Conservation (phyloP, 1,140 invertebrate genomes). For the Rhysida immarginata region DNA sequence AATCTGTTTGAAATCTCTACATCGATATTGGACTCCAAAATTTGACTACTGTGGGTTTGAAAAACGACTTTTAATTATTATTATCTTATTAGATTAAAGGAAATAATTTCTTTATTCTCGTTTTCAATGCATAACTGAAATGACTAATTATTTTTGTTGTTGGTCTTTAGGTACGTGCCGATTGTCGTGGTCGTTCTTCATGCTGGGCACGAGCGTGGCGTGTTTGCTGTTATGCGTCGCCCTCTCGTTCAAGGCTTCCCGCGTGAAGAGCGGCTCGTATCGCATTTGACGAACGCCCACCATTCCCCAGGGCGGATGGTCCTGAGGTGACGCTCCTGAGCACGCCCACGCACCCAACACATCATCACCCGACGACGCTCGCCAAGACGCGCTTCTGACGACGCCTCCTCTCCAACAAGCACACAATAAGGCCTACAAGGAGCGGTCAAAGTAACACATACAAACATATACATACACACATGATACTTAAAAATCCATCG, state of each 20-base stretch:
- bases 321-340: neutral
- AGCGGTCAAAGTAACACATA: too few species aligned
- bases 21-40: too few species aligned
- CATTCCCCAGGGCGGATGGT: conserved; percentile 1
- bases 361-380: neutral
- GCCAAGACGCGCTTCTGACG: neutral
- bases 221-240: conserved; percentile 40
- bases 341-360: neutral
- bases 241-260: conserved; percentile 41
- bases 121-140: too few species aligned
- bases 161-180: conserved; percentile 38
- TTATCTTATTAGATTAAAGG: too few species aligned
- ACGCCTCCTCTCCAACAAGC: too few species aligned
- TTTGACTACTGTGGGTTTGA: too few species aligned
- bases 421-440: too few species aligned
- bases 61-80: too few species aligned
- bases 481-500: too few species aligned
- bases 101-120: too few species aligned
- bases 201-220: conserved; percentile 37
- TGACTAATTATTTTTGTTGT: conserved; percentile 26
- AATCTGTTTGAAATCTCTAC: too few species aligned
- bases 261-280: conserved; percentile 32
- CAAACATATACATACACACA: too few species aligned
- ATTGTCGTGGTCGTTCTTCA: conserved; percentile 45
- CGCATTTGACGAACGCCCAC: conserved; percentile 25